Evolutionary conservation across 2,113 vertebrate genomes (phyloP).

Genomic region (Thamnaconus septentrionalis): DNA sequence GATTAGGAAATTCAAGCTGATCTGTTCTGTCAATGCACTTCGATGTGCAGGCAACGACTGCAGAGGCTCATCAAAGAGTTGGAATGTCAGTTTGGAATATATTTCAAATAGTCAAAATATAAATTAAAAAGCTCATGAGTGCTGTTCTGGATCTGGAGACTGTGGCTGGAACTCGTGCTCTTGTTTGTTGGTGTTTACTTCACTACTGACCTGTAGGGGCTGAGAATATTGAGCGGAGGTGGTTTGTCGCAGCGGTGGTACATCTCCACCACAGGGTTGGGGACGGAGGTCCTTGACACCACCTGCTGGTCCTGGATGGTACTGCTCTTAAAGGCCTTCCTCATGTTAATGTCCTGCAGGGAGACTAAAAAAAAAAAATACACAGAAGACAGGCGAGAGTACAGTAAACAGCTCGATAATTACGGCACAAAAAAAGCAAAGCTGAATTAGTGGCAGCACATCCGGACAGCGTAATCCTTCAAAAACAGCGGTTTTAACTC

Average conservation of each 20-base stretch:
- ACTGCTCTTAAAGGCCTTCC: slow-evolving; percentile 93
- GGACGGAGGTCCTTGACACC: slow-evolving; percentile 88
- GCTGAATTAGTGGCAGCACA: background rate
- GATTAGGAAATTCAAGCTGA: too few species aligned
- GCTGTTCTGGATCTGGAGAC: too few species aligned
- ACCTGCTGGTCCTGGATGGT: slow-evolving; percentile 94
- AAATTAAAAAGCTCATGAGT: too few species aligned
- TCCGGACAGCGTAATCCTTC: slow-evolving; percentile 18
- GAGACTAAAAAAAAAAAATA: slow-evolving; percentile 75
- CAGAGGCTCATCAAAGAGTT: too few species aligned
- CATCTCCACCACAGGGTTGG: slow-evolving; percentile 91
- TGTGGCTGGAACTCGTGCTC: too few species aligned
- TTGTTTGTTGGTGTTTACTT: too few species aligned
- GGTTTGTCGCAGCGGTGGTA: slow-evolving; percentile 91
- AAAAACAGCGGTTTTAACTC: slow-evolving; percentile 20
- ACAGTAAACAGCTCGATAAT: background rate
- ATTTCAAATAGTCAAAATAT: too few species aligned
- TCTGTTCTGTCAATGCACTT: too few species aligned
- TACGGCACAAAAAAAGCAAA: background rate
- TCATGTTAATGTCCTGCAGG: slow-evolving; percentile 93
- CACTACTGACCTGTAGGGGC: slow-evolving; percentile 81
- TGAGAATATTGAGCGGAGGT: slow-evolving; percentile 90
- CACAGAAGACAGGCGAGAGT: background rate
- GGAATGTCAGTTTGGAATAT: too few species aligned
- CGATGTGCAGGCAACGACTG: too few species aligned